A percentile compares a stretch with the other conserved stretches of the same genome.
Evolutionary conservation across 2,888 invertebrate genomes (phyloP).

Genomic region (Nymphalis urticae): DNA sequence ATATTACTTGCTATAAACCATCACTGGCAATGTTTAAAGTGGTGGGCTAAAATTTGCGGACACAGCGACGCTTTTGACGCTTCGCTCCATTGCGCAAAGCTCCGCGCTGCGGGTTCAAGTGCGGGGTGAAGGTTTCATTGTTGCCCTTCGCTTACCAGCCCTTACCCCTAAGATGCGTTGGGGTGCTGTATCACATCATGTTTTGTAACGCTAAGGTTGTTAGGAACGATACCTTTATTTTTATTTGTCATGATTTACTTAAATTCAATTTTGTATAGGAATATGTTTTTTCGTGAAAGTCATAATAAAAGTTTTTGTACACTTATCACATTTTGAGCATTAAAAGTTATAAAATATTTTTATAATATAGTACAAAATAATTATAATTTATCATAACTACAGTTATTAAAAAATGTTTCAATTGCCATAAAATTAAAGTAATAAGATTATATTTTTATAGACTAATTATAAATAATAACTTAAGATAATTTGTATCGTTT

Average conservation of each 20-base stretch:
- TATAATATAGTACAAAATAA: too few relatives aligned
- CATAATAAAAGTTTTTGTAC: background rate
- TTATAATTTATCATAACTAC: too few relatives aligned
- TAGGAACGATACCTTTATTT: constrained; percentile 16
- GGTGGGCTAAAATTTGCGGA: constrained; percentile 28
- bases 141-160: constrained; percentile 43
- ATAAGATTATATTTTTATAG: background rate
- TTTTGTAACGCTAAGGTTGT: constrained; percentile 30
- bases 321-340: background rate
- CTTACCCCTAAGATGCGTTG: constrained; percentile 36
- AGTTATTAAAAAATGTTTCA: too few relatives aligned
- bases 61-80: constrained; percentile 55
- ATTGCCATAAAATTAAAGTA: too few relatives aligned
- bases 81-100: constrained; percentile 67
- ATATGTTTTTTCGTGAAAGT: too few relatives aligned
- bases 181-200: constrained; percentile 35
- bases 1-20: background rate
- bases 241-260: background rate
- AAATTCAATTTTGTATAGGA: background rate
- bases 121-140: constrained; percentile 76
- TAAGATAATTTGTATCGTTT: background rate
- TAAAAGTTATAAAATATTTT: too few relatives aligned
- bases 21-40: constrained; percentile 18
- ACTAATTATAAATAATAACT: background rate
- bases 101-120: constrained; percentile 69